Conservation (phyloP, 1,140 invertebrate species). For the Drosophila cardini region DNA sequence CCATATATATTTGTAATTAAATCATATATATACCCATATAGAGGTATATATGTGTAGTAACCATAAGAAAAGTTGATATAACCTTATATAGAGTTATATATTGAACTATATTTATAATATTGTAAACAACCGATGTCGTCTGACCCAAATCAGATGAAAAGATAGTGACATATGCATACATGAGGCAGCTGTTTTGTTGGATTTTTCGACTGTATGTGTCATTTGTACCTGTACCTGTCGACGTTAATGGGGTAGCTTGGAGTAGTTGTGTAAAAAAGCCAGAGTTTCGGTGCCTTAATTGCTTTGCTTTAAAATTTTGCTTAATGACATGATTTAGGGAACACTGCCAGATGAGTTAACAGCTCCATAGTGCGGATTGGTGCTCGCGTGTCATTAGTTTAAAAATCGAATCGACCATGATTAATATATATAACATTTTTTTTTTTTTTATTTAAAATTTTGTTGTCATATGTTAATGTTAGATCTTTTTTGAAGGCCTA, state of each 20-base stretch:
- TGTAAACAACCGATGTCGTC: constrained; percentile 29
- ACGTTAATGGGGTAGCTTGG: constrained; percentile 18
- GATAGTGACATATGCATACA: neutral
- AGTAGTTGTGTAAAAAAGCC: constrained; percentile 15
- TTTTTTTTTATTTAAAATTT: neutral
- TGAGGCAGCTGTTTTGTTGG: constrained; percentile 11
- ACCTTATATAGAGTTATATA: constrained; percentile 25
- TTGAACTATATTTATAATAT: constrained; percentile 17
- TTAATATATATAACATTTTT: neutral
- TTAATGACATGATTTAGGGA: constrained; percentile 35
- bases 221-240: constrained; percentile 44
- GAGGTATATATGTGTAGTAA: neutral
- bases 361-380: neutral
- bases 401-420: constrained; percentile 23
- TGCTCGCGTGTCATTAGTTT: constrained; percentile 41
- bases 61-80: constrained; percentile 31
- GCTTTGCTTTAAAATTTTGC: constrained; percentile 47
- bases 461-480: neutral
- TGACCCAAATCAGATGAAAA: constrained; percentile 7
- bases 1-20: constrained; percentile 16
- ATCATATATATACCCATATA: constrained; percentile 1
- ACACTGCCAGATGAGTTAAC: constrained; percentile 1
- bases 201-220: constrained; percentile 24
- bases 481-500: neutral
- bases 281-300: constrained; percentile 77